These are phyloP conservation scores for Azemiops feae DNA, from an alignment of 2,113 vertebrate genomes.

Conservation along the genomic window DNA sequence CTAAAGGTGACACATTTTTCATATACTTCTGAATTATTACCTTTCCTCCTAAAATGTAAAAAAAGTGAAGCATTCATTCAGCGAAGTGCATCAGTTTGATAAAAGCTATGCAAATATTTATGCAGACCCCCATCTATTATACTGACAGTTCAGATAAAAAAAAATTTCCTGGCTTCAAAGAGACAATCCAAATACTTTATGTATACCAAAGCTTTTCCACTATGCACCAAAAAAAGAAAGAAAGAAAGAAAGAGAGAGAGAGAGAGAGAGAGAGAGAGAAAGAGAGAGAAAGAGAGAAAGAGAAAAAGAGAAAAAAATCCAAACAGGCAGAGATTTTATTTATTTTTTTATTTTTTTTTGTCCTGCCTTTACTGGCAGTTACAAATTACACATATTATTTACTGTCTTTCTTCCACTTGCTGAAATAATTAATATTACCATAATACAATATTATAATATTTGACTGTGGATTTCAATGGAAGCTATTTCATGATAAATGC, in stretches of 20 bases:
- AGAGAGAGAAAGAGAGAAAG: background rate
- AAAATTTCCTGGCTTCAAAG: constrained; percentile 60
- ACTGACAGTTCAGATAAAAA: constrained; percentile 74
- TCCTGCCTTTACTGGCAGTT: constrained; percentile 55
- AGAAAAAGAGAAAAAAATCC: background rate
- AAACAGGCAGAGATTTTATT: background rate
- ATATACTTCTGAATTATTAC: constrained; percentile 58
- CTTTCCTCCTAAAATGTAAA: background rate
- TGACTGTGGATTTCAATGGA: background rate
- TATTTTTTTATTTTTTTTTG: background rate
- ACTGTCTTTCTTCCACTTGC: background rate
- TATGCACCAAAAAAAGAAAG: background rate
- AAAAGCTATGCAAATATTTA: constrained; percentile 70
- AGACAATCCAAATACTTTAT: constrained; percentile 50
- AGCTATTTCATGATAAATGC: background rate
- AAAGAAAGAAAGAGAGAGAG: background rate
- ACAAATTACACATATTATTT: constrained; percentile 66
- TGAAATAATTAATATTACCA: constrained; percentile 23
- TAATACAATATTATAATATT: constrained; percentile 9
- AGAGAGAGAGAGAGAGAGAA: background rate
- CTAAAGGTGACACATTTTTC: constrained; percentile 51
- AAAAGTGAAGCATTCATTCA: constrained; percentile 62
- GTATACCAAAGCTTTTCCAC: constrained; percentile 48
- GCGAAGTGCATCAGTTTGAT: constrained; percentile 64
- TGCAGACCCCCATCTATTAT: constrained; percentile 70